phyloP scores from a whole-genome alignment of 92 coral and sea anemone species.

The Pocillopora grandis region DNA sequence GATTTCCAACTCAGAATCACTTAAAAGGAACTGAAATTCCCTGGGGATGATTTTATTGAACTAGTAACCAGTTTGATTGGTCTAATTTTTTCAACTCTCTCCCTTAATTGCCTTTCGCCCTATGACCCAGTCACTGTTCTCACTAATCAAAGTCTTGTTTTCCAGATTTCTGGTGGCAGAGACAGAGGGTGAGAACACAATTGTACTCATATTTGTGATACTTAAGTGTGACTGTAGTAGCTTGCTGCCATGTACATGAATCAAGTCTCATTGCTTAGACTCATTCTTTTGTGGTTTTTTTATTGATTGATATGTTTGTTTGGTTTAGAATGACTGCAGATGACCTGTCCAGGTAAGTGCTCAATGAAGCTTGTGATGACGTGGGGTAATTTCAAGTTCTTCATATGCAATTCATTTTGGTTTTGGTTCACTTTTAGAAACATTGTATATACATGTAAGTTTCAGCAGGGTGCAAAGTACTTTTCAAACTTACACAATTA shows the following conservation, averaged over 20 bases:
- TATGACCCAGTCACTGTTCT: background rate
- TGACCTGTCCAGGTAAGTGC: background rate
- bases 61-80: too few relatives aligned
- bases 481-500: background rate
- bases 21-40: too few relatives aligned
- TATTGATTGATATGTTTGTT: background rate
- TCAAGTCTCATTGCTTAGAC: too few relatives aligned
- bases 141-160: background rate
- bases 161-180: constrained; percentile 31
- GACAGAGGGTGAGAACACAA: constrained; percentile 24
- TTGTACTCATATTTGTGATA: too few relatives aligned
- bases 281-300: background rate
- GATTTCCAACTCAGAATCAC: too few relatives aligned
- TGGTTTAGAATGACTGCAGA: constrained; percentile 16
- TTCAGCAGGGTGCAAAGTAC: background rate
- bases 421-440: background rate
- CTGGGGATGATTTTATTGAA: too few relatives aligned
- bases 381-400: too few relatives aligned
- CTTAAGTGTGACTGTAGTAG: too few relatives aligned
- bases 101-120: background rate
- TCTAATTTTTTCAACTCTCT: too few relatives aligned
- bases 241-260: too few relatives aligned
- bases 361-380: too few relatives aligned
- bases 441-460: background rate
- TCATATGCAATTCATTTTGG: too few relatives aligned